Conservation (phyloP, 2,113 vertebrate species). For the Heteronetta atricapilla region DNA sequence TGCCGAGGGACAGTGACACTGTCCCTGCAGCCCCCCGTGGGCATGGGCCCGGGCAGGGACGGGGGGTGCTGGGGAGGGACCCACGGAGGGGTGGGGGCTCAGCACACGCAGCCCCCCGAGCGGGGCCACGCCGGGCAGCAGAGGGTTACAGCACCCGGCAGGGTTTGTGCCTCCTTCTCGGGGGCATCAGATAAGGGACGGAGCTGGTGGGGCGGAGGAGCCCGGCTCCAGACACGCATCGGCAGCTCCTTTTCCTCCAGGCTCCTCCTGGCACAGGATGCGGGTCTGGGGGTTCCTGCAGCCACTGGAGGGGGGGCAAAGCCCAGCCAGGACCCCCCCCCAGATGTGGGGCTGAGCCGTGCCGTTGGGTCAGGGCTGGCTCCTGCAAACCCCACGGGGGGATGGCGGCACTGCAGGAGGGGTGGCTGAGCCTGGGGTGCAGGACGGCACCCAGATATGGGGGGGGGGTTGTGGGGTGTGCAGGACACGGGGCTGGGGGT, state of each 20-base stretch:
- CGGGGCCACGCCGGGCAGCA: background rate
- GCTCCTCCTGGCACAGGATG: background rate
- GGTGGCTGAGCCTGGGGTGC: background rate
- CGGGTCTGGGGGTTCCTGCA: accelerated
- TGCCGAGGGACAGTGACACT: accelerated
- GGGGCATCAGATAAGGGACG: background rate
- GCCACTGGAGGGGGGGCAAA: background rate
- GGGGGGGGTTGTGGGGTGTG: too few relatives aligned
- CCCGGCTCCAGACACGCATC: background rate
- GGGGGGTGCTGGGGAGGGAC: background rate
- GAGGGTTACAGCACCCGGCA: background rate
- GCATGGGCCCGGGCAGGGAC: too few relatives aligned
- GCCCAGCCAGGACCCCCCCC: background rate
- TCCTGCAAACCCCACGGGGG: background rate
- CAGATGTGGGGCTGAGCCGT: background rate
- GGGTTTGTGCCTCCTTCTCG: background rate
- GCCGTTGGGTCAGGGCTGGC: background rate
- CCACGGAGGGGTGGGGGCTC: background rate
- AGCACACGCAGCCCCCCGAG: background rate
- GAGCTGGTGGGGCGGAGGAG: background rate
- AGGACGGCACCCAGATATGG: too few relatives aligned
- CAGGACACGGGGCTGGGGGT: background rate
- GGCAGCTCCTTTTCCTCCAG: background rate
- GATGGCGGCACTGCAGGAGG: background rate
- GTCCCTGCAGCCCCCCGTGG: background rate